Evolutionary conservation across 2,888 invertebrate genomes (phyloP).

Genomic region (Caenorhabditis wallacei): DNA sequence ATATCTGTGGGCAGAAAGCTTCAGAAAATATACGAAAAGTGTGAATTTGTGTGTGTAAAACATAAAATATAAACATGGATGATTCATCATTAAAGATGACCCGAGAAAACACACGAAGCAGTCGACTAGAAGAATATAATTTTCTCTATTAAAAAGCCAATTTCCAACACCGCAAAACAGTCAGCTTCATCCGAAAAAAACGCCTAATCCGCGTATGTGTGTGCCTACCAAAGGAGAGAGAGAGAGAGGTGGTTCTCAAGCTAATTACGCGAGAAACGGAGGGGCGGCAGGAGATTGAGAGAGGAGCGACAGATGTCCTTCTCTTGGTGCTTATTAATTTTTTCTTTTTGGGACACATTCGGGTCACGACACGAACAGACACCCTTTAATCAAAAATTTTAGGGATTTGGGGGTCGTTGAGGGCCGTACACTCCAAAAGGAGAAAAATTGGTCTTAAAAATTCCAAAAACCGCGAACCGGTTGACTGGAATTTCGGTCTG

Average conservation of each 20-base stretch:
- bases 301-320: slow-evolving; percentile 43
- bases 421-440: background rate
- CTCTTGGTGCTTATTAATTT: slow-evolving; percentile 58
- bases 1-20: background rate
- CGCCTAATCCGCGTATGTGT: background rate
- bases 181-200: background rate
- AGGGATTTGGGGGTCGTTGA: slow-evolving; percentile 39
- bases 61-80: background rate
- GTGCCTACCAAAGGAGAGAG: no score
- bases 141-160: background rate
- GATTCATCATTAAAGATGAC: slow-evolving; percentile 24
- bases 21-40: slow-evolving; percentile 8
- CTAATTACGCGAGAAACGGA: slow-evolving; percentile 39
- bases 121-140: slow-evolving; percentile 22
- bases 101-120: slow-evolving; percentile 17
- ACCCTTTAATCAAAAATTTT: slow-evolving; percentile 52
- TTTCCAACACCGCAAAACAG: background rate
- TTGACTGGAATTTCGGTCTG: background rate
- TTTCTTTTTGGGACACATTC: slow-evolving; percentile 4
- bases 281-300: background rate
- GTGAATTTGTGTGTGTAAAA: background rate
- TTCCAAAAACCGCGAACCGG: background rate
- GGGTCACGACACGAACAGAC: slow-evolving; percentile 9
- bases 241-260: slow-evolving; percentile 40
- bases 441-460: background rate